A percentile compares a stretch with the other conserved stretches of the same genome.
These are phyloP conservation scores for Platalea minor DNA, from an alignment of 2,797 vertebrate genomes.

Conservation along the genomic window DNA sequence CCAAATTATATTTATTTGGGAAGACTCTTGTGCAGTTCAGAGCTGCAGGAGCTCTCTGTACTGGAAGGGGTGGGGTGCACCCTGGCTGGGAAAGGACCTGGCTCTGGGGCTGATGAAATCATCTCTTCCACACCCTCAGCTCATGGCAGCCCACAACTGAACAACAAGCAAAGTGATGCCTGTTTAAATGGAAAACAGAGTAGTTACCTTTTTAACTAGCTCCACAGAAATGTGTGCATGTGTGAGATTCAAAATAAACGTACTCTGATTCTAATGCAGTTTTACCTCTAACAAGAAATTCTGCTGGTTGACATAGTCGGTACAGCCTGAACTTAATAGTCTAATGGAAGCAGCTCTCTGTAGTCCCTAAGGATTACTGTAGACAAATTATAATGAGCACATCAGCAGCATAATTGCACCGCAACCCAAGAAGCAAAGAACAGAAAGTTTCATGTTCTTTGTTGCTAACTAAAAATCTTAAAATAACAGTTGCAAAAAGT, in stretches of 20 bases:
- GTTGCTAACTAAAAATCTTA: slow-evolving; percentile 23
- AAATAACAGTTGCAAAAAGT: not conserved
- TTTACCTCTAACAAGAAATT: not conserved
- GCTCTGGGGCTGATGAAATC: slow-evolving; percentile 26
- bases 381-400: slow-evolving; percentile 14
- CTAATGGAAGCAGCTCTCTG: not conserved
- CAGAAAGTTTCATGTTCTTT: not conserved
- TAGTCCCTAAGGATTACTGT: slow-evolving; percentile 18
- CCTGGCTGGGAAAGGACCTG: not conserved
- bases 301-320: not conserved
- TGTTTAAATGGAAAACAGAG: not conserved
- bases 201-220: not conserved
- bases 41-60: not conserved
- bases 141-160: not conserved
- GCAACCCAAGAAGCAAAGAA: not conserved
- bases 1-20: not conserved
- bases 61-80: not conserved
- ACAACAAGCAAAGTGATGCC: not conserved
- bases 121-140: slow-evolving; percentile 39
- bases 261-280: not conserved
- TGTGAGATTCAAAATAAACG: not conserved
- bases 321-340: not conserved
- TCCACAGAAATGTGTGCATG: not conserved
- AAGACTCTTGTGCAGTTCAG: not conserved
- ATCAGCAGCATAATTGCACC: not conserved